A percentile compares a stretch with the other conserved stretches of the same genome.
phyloP scores from a whole-genome alignment of 1,140 invertebrate genomes.

The Agrilus planipennis region DNA sequence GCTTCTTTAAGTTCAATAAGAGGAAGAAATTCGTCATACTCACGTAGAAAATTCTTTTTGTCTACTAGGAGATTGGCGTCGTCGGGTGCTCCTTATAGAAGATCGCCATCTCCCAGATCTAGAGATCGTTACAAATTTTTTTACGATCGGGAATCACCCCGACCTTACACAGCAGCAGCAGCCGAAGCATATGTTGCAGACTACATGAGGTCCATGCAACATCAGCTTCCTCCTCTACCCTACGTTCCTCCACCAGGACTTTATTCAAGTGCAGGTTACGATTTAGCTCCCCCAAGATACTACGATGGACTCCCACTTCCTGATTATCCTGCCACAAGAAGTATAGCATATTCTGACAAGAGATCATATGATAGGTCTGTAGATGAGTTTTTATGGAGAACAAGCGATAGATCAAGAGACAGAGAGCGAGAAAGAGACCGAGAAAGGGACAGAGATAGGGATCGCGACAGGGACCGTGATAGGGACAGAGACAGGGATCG shows the following conservation, averaged over 20 bases:
- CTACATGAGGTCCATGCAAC: slow-evolving; percentile 71
- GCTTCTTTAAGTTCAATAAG: slow-evolving; percentile 33
- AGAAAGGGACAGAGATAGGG: slow-evolving; percentile 23
- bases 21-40: slow-evolving; percentile 34
- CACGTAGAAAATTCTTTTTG: slow-evolving; percentile 39
- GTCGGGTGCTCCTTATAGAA: slow-evolving; percentile 39
- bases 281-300: slow-evolving; percentile 59
- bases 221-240: slow-evolving; percentile 61
- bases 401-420: slow-evolving; percentile 46
- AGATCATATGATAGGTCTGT: slow-evolving; percentile 80
- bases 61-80: slow-evolving; percentile 36
- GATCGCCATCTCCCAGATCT: slow-evolving; percentile 42
- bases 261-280: slow-evolving; percentile 48
- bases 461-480: no score
- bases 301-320: slow-evolving; percentile 62
- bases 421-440: slow-evolving; percentile 27
- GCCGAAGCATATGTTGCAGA: slow-evolving; percentile 65
- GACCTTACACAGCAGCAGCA: slow-evolving; percentile 43
- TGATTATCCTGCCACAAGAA: slow-evolving; percentile 43
- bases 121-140: slow-evolving; percentile 28
- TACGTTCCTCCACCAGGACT: slow-evolving; percentile 50
- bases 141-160: slow-evolving; percentile 32
- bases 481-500: no score
- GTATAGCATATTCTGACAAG: slow-evolving; percentile 52
- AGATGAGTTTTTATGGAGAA: slow-evolving; percentile 81